Conservation (phyloP, 2,113 vertebrate species). For the Poeciliopsis turrubarensis region DNA sequence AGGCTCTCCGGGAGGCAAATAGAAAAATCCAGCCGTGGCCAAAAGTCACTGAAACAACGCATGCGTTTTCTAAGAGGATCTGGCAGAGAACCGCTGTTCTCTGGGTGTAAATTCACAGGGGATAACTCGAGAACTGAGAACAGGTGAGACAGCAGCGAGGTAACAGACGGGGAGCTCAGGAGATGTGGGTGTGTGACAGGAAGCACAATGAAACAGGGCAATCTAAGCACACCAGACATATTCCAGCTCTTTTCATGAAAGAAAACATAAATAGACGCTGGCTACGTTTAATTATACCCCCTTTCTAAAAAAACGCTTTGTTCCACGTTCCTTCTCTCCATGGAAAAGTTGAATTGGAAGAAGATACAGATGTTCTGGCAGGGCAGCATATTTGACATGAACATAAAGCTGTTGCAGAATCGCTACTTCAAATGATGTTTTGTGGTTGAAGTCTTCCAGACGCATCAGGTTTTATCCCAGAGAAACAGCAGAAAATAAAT, state of each 20-base stretch:
- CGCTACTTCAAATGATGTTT: background rate
- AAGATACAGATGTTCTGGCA: background rate
- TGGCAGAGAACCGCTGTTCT: conserved; percentile 18
- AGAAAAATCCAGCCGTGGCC: conserved; percentile 2
- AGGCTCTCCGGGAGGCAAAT: background rate
- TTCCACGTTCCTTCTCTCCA: background rate
- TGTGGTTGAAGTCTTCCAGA: conserved; percentile 4
- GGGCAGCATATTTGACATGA: background rate
- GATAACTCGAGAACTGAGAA: conserved; percentile 13
- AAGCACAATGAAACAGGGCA: background rate
- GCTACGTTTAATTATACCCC: background rate
- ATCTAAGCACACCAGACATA: background rate
- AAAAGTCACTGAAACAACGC: background rate
- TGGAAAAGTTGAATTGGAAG: conserved; percentile 1
- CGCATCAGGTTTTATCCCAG: background rate
- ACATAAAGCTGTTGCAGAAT: background rate
- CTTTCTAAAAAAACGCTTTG: background rate
- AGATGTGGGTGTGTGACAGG: conserved; percentile 18
- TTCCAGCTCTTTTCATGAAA: background rate
- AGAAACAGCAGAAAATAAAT: background rate
- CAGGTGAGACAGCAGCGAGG: conserved; percentile 25
- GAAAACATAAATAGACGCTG: background rate
- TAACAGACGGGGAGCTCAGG: conserved; percentile 14
- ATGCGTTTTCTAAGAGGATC: conserved; percentile 2
- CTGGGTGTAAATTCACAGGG: conserved; percentile 2